These are phyloP conservation scores for Cyprinodon variegatus DNA, from an alignment of 2,113 vertebrate genomes.

Conservation along the genomic window DNA sequence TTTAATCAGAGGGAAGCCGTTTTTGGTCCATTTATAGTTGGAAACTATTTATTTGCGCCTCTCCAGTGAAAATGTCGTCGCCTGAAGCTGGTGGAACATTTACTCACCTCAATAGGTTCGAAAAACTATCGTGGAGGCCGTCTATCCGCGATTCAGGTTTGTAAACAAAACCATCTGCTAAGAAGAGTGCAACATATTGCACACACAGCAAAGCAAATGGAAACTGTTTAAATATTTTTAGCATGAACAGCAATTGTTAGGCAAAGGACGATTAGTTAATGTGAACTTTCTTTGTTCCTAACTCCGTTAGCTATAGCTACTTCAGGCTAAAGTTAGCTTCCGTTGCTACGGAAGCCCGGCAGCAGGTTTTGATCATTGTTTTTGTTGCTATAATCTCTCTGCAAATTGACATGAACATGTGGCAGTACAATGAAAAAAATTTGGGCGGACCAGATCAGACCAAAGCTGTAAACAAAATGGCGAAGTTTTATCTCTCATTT, in stretches of 20 bases:
- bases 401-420: not conserved
- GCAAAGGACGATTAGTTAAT: not conserved
- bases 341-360: constrained; percentile 56
- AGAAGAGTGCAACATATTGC: not conserved
- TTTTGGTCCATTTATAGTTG: constrained; percentile 17
- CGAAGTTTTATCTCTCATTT: too few species aligned
- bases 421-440: not conserved
- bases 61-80: constrained; percentile 63
- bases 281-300: not conserved
- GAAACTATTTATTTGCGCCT: constrained; percentile 9
- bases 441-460: not conserved
- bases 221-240: not conserved
- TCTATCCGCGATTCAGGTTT: constrained; percentile 83
- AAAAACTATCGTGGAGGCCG: constrained; percentile 88
- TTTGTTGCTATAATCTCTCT: not conserved
- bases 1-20: constrained; percentile 4
- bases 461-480: not conserved
- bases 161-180: constrained; percentile 61
- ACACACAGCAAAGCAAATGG: not conserved
- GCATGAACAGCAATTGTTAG: not conserved
- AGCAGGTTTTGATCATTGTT: not conserved
- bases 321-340: constrained; percentile 39
- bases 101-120: constrained; percentile 81
- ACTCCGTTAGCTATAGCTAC: constrained; percentile 2
- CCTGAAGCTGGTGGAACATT: constrained; percentile 39